Evolutionary conservation across 2,797 vertebrate genomes (phyloP), one percentile per base, ranked within the genome.

Genomic region (Sphenopsis melanotis): DNA sequence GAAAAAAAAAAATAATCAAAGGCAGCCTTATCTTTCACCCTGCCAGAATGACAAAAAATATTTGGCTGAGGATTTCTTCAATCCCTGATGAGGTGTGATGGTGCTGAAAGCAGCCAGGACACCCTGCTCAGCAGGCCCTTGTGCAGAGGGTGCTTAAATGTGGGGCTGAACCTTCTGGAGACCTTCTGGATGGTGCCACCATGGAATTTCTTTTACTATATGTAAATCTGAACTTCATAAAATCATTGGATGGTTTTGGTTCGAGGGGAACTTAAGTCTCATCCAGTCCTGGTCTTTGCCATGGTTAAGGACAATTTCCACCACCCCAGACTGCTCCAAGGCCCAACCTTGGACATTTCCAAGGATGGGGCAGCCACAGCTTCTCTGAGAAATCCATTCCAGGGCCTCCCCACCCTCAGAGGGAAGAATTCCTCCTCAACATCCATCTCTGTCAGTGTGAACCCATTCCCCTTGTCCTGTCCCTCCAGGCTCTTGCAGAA

Each of bases 81-180:
- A 61, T 4, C 12, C 17, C 34, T 60, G 46, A 26, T 12, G 41
- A 87, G 63, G 78, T 91, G 55, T 32, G 68, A n/a, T 6, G 0
- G 0, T 21, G 37, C 36, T 30, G 53, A 29, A 47, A 55, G 70
- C 84, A 76, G 36, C 24, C 10, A 5, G 75, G 42, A 72, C 61
- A 37, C 6, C 16, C 71, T 26, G n/a, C 75, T 14, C 42, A 22
- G 46, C 69, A 70, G 30, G 19, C 2, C 49, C 26, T 2, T 0
- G 0, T 4, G 15, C 6, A 4, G 19, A 1, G 1, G 3, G 44
- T 2, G 8, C 5, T 26, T 3, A 41, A 37, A 27, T 2, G 1
- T 0, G 18, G 26, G 27, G n/a, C 15, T 49, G 81, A 55, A 47
- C 11, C 59, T 44, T 61, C 24, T 59, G 59, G 13, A 32, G 49